Percentiles rank a stretch among this genome's conserved stretches.
Evolutionary conservation across 2,888 invertebrate species (phyloP).

Genomic region (Idaea aversata): DNA sequence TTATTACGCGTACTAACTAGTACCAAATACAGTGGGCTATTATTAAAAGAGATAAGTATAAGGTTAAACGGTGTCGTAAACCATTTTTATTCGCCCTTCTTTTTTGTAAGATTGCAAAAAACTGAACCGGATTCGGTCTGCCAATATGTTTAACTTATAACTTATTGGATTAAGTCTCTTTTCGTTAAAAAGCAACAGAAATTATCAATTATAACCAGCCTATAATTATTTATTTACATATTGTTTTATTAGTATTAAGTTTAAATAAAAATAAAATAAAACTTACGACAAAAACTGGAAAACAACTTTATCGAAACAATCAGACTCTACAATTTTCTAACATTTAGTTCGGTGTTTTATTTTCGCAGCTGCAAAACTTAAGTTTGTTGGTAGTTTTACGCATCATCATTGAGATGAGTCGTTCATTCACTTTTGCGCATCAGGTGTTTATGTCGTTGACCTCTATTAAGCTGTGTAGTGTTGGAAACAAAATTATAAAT

Average conservation of each 20-base stretch:
- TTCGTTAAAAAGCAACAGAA: no score
- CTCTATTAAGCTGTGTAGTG: constrained; percentile 25
- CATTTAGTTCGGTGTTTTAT: background rate
- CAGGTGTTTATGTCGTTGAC: constrained; percentile 29
- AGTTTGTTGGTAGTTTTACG: background rate
- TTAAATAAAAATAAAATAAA: background rate
- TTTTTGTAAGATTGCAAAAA: background rate
- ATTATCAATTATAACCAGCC: background rate
- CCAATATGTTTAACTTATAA: no score
- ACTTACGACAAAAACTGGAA: background rate
- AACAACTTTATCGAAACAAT: background rate
- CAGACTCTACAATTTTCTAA: background rate
- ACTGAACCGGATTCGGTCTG: background rate
- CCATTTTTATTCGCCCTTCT: background rate
- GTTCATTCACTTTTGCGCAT: constrained; percentile 35
- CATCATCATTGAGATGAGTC: constrained; percentile 23
- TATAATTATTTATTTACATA: background rate
- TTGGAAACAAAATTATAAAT: background rate
- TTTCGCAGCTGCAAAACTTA: background rate
- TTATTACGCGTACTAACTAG: background rate
- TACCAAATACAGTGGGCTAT: background rate
- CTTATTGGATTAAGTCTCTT: no score
- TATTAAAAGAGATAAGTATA: background rate
- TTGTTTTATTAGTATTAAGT: background rate
- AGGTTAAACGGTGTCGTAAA: background rate